phyloP scores from a whole-genome alignment of 2,113 vertebrate genomes.

The Hypocryptadius cinnamomeus region DNA sequence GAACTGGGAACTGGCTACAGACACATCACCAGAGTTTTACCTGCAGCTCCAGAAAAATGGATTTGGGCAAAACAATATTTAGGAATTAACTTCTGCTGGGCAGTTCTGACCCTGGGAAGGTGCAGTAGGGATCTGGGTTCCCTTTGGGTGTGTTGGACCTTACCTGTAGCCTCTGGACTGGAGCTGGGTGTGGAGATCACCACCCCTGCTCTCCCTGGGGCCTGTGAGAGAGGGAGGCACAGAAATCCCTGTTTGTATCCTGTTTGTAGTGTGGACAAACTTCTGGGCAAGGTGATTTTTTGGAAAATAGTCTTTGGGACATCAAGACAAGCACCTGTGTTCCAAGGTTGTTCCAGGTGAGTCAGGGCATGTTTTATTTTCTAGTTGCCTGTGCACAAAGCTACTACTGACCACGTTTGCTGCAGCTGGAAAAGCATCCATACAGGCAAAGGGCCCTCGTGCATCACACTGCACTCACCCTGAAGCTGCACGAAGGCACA shows the following conservation, averaged over 20 bases:
- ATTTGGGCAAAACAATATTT: background rate
- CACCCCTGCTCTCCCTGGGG: background rate
- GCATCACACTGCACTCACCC: fast-evolving
- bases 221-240: background rate
- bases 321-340: background rate
- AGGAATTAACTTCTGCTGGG: background rate
- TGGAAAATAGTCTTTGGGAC: background rate
- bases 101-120: background rate
- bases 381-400: background rate
- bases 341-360: background rate
- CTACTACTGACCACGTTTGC: fast-evolving
- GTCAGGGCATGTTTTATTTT: background rate
- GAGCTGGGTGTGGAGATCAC: background rate
- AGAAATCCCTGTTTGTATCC: background rate
- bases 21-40: fast-evolving
- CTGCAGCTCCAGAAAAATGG: background rate
- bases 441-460: background rate
- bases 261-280: background rate
- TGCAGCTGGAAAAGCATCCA: background rate
- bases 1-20: background rate
- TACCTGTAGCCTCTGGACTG: background rate
- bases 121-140: background rate
- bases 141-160: background rate
- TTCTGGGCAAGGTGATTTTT: background rate
- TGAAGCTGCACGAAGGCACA: background rate